A percentile compares a stretch with the other conserved stretches of the same genome.
Evolutionary conservation across 1,140 invertebrate genomes (phyloP).

Genomic region (Acromyrmex heyeri): DNA sequence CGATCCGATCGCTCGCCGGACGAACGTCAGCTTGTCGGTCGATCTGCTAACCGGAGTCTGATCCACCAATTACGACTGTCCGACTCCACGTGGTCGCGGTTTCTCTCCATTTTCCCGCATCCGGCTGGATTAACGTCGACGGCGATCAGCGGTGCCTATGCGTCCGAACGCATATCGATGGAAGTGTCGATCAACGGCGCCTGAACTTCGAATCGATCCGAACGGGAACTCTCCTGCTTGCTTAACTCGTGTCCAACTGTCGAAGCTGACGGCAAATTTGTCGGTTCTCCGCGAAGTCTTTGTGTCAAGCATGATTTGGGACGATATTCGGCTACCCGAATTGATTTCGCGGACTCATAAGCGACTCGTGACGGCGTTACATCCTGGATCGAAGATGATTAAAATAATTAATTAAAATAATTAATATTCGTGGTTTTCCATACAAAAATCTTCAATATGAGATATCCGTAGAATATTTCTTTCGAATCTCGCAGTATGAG

Average conservation of each 20-base stretch:
- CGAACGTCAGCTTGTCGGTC: slow-evolving; percentile 51
- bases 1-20: slow-evolving; percentile 5
- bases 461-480: neutral
- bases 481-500: neutral
- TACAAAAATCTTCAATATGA: neutral
- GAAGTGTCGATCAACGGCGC: slow-evolving; percentile 65
- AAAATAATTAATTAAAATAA: slow-evolving; percentile 4
- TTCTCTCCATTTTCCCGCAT: slow-evolving; percentile 46
- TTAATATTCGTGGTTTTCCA: neutral
- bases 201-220: slow-evolving; percentile 38
- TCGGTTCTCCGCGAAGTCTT: slow-evolving; percentile 1
- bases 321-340: slow-evolving; percentile 12
- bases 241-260: slow-evolving; percentile 57
- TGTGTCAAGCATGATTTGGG: slow-evolving; percentile 28
- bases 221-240: slow-evolving; percentile 36
- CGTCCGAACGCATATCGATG: slow-evolving; percentile 67
- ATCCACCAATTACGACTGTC: slow-evolving; percentile 53
- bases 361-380: slow-evolving; percentile 8
- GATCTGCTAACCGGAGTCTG: slow-evolving; percentile 38
- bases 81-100: slow-evolving; percentile 46
- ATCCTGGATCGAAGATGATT: neutral
- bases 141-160: slow-evolving; percentile 18
- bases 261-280: slow-evolving; percentile 55
- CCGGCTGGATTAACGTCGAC: slow-evolving; percentile 67
- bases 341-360: slow-evolving; percentile 11